These are phyloP conservation scores for Hemibagrus wyckioides DNA, from an alignment of 2,113 vertebrate genomes.

Conservation along the genomic window DNA sequence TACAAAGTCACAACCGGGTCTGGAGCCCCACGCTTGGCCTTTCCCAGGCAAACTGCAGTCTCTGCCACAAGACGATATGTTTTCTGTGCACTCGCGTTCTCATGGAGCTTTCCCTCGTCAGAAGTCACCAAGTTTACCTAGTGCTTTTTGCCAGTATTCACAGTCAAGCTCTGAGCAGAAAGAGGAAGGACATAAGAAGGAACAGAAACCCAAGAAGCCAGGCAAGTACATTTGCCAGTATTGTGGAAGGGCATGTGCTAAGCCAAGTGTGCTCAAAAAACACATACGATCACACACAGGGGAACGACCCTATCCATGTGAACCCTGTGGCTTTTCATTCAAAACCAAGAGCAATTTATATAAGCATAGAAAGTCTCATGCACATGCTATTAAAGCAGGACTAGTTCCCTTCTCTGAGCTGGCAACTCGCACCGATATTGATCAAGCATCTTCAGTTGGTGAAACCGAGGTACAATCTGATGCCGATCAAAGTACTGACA, in stretches of 20 bases:
- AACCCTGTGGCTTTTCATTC: conserved; percentile 97
- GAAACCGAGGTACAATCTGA: conserved; percentile 94
- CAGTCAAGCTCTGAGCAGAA: conserved; percentile 86
- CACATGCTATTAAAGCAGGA: conserved; percentile 98
- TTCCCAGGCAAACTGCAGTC: conserved; percentile 85
- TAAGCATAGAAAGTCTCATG: conserved; percentile 98
- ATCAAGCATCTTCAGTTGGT: conserved; percentile 84
- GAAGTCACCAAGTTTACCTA: conserved; percentile 87
- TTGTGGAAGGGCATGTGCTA: conserved; percentile 96
- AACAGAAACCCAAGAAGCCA: conserved; percentile 96
- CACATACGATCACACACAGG: conserved; percentile 98
- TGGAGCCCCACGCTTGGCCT: conserved; percentile 90
- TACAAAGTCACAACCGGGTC: conserved; percentile 86
- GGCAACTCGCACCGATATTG: conserved; percentile 82
- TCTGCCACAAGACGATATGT: conserved; percentile 87
- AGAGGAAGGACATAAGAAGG: conserved; percentile 92
- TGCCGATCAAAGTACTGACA: conserved; percentile 96
- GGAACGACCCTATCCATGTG: conserved; percentile 93
- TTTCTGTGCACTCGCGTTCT: conserved; percentile 84
- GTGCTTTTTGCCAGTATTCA: conserved; percentile 88
- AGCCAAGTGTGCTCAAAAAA: conserved; percentile 98
- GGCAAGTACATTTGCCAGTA: conserved; percentile 98
- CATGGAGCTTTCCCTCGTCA: conserved; percentile 86
- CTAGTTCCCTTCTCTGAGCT: conserved; percentile 92
- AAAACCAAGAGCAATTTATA: conserved; percentile 99